These are phyloP conservation scores for Galeopterus variegatus DNA, from an alignment of 2,113 vertebrate genomes.

Conservation along the genomic window DNA sequence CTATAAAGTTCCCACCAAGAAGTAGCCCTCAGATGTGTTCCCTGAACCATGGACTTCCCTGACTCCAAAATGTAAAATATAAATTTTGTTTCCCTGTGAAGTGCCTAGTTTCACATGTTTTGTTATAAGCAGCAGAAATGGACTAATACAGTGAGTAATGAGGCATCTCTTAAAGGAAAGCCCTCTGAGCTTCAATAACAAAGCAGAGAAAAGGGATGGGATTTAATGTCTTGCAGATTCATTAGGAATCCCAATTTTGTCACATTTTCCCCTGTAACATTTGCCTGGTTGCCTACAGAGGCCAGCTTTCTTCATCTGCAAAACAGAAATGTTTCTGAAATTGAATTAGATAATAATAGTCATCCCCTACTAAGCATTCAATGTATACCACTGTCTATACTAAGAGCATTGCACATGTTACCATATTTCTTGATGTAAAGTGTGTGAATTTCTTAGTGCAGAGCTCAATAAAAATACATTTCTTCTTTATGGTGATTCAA, in stretches of 20 bases:
- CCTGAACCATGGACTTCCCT: no score
- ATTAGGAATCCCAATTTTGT: not conserved
- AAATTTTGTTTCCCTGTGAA: no score
- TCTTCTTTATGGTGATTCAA: not conserved
- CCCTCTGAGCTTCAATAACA: not conserved
- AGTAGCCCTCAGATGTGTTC: no score
- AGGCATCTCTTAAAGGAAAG: not conserved
- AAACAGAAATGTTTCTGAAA: conserved; percentile 54
- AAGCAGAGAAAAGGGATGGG: not conserved
- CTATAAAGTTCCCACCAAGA: no score
- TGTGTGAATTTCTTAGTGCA: not conserved
- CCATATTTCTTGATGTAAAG: not conserved
- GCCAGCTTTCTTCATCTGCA: conserved; percentile 8
- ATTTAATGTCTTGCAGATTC: not conserved
- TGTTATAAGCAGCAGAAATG: no score
- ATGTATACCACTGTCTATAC: not conserved
- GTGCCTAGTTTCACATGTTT: no score
- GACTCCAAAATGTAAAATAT: no score
- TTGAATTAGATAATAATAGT: not conserved
- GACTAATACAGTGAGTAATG: not conserved
- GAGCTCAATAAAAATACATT: not conserved
- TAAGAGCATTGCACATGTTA: not conserved
- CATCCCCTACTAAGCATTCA: not conserved
- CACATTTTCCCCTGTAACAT: not conserved
- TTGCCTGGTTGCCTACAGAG: not conserved